Percentiles rank a stretch among this genome's conserved stretches.
Evolutionary conservation across 2,888 invertebrate species (phyloP).

Genomic region (Nemurella pictetii): DNA sequence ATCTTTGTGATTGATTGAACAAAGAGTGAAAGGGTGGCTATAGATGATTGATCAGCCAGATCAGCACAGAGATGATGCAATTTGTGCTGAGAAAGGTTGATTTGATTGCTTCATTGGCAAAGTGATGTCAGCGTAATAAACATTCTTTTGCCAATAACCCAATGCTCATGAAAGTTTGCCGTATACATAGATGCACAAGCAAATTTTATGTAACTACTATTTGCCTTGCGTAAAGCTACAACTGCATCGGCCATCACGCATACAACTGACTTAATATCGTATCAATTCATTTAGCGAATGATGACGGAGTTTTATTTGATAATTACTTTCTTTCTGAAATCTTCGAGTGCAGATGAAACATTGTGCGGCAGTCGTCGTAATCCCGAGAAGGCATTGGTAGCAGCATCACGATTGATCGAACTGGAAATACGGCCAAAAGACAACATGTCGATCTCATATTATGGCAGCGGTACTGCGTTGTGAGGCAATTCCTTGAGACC

Average conservation of each 20-base stretch:
- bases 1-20: neutral
- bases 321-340: neutral
- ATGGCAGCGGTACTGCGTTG: no score
- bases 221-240: no score
- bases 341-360: neutral
- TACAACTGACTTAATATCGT: no score
- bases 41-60: neutral
- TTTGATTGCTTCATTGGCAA: neutral
- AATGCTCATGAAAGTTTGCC: no score
- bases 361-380: neutral
- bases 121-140: no score
- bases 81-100: neutral
- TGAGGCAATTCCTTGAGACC: neutral
- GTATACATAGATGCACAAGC: no score
- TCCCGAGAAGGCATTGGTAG: neutral
- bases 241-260: no score
- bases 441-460: neutral
- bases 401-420: neutral
- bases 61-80: neutral
- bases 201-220: no score
- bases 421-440: neutral
- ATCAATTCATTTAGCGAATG: neutral
- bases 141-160: no score
- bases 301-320: neutral
- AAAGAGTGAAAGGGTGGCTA: neutral